Evolutionary conservation across 1,140 invertebrate species (phyloP).

Genomic region (Melanaphis sacchari): DNA sequence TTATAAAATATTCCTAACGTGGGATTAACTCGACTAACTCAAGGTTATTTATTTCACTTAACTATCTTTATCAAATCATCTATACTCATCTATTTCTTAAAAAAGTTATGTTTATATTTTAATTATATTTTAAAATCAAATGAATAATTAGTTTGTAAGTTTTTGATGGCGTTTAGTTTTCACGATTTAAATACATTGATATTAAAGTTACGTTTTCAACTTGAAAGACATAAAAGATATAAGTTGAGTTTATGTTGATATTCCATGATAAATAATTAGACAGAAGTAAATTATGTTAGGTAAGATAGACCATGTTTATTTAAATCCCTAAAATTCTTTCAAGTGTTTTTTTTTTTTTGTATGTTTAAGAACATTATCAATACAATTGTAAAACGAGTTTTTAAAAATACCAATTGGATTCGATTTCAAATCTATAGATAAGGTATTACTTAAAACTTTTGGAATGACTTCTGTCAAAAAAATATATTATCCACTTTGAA

Average conservation of each 20-base stretch:
- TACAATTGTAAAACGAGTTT: not conserved
- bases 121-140: no score
- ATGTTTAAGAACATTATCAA: not conserved
- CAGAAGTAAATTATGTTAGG: not conserved
- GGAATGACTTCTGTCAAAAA: not conserved
- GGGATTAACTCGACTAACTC: not conserved
- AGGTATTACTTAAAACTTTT: slow-evolving; percentile 8
- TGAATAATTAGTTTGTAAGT: no score
- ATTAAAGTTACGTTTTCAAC: not conserved
- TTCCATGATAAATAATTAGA: not conserved
- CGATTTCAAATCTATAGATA: not conserved
- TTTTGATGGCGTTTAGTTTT: no score
- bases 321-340: not conserved
- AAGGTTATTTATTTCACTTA: not conserved
- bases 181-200: no score
- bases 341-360: not conserved
- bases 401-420: not conserved
- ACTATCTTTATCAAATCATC: not conserved
- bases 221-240: not conserved
- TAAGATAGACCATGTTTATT: not conserved
- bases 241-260: not conserved
- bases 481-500: not conserved
- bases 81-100: no score
- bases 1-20: not conserved
- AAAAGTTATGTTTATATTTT: no score